A percentile compares a stretch with the other conserved stretches of the same genome.
phyloP scores from a whole-genome alignment of 2,113 vertebrate genomes.

The Pithys albifrons region DNA sequence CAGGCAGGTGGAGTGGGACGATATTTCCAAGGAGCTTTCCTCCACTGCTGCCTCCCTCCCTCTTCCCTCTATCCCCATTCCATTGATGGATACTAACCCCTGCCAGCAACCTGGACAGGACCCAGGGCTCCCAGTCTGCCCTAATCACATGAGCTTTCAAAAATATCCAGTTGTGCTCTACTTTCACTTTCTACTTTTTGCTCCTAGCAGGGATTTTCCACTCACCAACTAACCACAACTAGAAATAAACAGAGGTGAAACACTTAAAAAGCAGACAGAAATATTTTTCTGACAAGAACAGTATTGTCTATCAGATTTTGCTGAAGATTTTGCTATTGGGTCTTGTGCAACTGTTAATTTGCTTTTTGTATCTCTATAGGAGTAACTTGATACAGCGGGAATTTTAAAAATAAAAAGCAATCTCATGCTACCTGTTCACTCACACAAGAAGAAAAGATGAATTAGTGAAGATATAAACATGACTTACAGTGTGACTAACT shows the following conservation, averaged over 20 bases:
- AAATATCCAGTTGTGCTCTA: background rate
- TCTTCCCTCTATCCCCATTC: background rate
- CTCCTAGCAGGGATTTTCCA: background rate
- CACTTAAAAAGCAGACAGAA: background rate
- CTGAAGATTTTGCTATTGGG: background rate
- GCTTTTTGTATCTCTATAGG: background rate
- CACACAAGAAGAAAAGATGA: background rate
- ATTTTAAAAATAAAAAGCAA: background rate
- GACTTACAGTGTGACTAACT: background rate
- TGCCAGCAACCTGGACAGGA: fast-evolving
- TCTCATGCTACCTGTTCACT: background rate
- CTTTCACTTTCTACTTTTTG: background rate
- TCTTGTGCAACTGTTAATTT: background rate
- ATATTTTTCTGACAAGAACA: background rate
- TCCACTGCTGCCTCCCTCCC: background rate
- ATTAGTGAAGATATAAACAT: background rate
- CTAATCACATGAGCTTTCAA: background rate
- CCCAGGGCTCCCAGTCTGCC: background rate
- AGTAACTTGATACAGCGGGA: background rate
- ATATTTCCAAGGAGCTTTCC: background rate
- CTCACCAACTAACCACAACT: background rate
- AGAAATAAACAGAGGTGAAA: background rate
- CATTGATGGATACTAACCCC: background rate
- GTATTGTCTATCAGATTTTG: background rate
- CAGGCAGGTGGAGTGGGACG: background rate